These are phyloP conservation scores for Brachirus orientalis DNA, from an alignment of 2,113 vertebrate species.

Conservation along the genomic window DNA sequence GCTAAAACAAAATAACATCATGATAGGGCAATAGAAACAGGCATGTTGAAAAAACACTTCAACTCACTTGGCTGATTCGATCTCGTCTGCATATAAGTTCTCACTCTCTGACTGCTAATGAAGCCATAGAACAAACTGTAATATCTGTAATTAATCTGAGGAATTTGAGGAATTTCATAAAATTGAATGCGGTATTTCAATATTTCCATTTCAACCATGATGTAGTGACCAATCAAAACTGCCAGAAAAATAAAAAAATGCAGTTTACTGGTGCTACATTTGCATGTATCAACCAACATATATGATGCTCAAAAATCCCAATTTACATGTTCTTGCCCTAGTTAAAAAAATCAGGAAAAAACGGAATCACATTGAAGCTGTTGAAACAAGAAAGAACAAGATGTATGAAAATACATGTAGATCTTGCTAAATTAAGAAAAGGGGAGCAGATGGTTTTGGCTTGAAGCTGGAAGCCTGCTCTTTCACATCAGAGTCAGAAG, in stretches of 20 bases:
- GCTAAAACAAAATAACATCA: constrained; percentile 7
- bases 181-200: too few relatives aligned
- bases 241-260: too few relatives aligned
- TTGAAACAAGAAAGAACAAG: neutral
- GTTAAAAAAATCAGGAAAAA: too few relatives aligned
- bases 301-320: neutral
- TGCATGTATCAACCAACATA: neutral
- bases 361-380: neutral
- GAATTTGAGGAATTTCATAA: too few relatives aligned
- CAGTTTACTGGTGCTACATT: neutral
- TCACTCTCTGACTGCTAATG: neutral
- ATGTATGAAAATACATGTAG: constrained; percentile 31
- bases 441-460: constrained; percentile 60
- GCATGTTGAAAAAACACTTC: neutral
- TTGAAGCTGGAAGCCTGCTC: constrained; percentile 22
- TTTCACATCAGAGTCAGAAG: constrained; percentile 53
- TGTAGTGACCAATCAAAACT: too few relatives aligned
- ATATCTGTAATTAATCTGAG: too few relatives aligned
- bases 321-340: neutral
- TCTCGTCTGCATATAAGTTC: neutral
- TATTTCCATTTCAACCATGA: too few relatives aligned
- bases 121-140: constrained; percentile 18
- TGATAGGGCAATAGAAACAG: neutral
- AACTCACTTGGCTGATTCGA: neutral
- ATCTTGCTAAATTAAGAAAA: constrained; percentile 18